Conservation (phyloP, 1,140 invertebrate species). For the Cotesia vestalis region DNA sequence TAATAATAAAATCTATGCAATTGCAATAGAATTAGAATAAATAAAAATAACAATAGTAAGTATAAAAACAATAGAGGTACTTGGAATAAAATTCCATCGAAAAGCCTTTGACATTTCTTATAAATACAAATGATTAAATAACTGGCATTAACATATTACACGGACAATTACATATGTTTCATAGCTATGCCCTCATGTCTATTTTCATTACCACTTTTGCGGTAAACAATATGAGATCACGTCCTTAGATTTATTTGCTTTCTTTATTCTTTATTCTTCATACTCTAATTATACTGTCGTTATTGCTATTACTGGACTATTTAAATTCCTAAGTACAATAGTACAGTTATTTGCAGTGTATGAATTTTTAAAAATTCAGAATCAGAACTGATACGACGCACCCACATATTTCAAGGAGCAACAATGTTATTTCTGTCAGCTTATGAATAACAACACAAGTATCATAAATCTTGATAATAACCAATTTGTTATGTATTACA, state of each 20-base stretch:
- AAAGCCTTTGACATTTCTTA: conserved; percentile 23
- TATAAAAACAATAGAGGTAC: neutral
- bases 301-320: no score
- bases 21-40: neutral
- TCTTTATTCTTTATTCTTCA: neutral
- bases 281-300: neutral
- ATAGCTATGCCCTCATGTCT: conserved; percentile 23
- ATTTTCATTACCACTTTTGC: neutral
- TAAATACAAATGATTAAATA: conserved; percentile 31
- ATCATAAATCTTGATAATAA: conserved; percentile 1
- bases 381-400: neutral
- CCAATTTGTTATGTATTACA: neutral
- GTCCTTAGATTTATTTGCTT: conserved; percentile 14
- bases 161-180: conserved; percentile 16
- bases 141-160: conserved; percentile 8
- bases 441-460: conserved; percentile 4
- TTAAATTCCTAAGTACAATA: no score
- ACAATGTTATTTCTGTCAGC: neutral
- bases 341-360: neutral
- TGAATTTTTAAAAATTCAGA: neutral
- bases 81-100: conserved; percentile 29
- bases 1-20: conserved; percentile 1
- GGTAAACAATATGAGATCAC: conserved; percentile 30
- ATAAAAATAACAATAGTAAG: conserved; percentile 20
- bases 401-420: conserved; percentile 31